A percentile compares a stretch with the other conserved stretches of the same genome.
phyloP scores from a whole-genome alignment of 92 coral and sea anemone genomes.

The Paramuricea clavata region DNA sequence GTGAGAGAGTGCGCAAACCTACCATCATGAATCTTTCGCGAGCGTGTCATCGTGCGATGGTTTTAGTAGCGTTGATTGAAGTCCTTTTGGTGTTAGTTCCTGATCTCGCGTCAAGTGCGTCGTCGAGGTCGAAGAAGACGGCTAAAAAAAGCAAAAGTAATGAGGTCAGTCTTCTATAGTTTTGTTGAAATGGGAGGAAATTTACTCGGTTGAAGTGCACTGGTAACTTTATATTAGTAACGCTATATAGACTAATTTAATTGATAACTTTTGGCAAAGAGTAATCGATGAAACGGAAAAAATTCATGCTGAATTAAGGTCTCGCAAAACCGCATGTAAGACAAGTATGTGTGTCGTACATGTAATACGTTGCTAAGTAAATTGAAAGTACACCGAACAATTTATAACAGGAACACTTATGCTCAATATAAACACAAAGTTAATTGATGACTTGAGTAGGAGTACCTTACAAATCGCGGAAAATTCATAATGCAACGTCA shows the following conservation, averaged over 20 bases:
- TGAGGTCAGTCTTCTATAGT: conserved; percentile 25
- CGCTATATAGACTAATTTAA: no score
- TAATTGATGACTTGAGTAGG: not conserved
- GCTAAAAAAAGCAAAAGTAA: not conserved
- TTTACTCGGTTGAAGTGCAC: not conserved
- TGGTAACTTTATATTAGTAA: not conserved
- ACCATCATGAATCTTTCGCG: conserved; percentile 28
- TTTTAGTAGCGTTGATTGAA: conserved; percentile 28
- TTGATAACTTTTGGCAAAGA: no score
- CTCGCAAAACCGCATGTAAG: no score
- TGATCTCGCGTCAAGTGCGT: conserved; percentile 13
- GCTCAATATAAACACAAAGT: not conserved
- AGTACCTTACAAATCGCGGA: no score
- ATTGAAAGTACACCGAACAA: not conserved
- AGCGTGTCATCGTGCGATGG: conserved; percentile 3
- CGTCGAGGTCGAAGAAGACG: conserved; percentile 11
- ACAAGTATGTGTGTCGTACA: no score
- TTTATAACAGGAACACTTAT: not conserved
- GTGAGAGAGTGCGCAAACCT: not conserved
- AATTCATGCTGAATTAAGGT: no score
- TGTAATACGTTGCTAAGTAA: no score
- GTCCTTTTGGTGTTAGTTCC: conserved; percentile 5
- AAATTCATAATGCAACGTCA: no score
- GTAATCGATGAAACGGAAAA: no score
- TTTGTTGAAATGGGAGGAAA: no score